Conservation (phyloP, 2,797 vertebrate genomes). For the Hippoglossus hippoglossus region DNA sequence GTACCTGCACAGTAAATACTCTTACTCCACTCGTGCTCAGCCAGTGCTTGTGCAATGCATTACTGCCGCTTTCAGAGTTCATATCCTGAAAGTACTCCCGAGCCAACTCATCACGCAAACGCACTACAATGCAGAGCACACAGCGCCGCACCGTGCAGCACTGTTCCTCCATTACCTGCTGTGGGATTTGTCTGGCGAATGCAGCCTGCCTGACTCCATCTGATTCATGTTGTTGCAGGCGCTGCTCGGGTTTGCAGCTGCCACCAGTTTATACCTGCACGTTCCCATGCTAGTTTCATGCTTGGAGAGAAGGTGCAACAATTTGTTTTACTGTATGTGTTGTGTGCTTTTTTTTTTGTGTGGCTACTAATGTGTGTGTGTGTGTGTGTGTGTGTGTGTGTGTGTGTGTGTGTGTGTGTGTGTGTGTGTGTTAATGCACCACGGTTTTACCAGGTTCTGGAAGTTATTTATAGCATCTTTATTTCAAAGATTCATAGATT, state of each 20-base stretch:
- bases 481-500: slow-evolving; percentile 62
- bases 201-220: slow-evolving; percentile 11
- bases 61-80: slow-evolving; percentile 49
- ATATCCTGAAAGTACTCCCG: slow-evolving; percentile 49
- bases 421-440: not conserved
- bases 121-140: slow-evolving; percentile 42
- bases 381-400: slow-evolving; percentile 8
- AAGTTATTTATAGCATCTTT: slow-evolving; percentile 64
- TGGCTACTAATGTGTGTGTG: slow-evolving; percentile 7
- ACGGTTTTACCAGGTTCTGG: slow-evolving; percentile 19
- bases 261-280: slow-evolving; percentile 10
- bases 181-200: slow-evolving; percentile 40
- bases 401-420: slow-evolving; percentile 1
- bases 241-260: slow-evolving; percentile 17
- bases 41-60: slow-evolving; percentile 49
- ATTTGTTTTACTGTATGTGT: not conserved
- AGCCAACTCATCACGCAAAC: slow-evolving; percentile 53
- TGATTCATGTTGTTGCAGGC: slow-evolving; percentile 25
- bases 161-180: slow-evolving; percentile 50
- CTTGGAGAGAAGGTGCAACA: slow-evolving; percentile 12
- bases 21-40: slow-evolving; percentile 29
- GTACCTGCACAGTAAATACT: slow-evolving; percentile 51
- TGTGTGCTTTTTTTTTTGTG: not conserved
- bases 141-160: slow-evolving; percentile 17
- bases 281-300: slow-evolving; percentile 14